Evolutionary conservation across 2,113 vertebrate genomes (phyloP).

Genomic region (Poeciliopsis turrubarensis): DNA sequence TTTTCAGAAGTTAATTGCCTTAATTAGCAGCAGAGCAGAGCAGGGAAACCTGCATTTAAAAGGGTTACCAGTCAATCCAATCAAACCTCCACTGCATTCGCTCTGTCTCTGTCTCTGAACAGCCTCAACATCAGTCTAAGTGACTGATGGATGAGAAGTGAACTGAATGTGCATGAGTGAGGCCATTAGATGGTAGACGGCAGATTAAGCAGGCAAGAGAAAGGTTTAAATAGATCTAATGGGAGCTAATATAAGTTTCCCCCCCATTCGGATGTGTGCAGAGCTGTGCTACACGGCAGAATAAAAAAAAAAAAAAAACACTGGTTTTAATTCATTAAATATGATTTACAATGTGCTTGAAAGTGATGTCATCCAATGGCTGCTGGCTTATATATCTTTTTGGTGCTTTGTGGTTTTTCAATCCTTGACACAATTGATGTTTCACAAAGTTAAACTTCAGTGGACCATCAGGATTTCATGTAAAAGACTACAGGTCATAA

Average conservation of each 20-base stretch:
- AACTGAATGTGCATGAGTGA: constrained; percentile 37
- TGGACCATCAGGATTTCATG: too few species aligned
- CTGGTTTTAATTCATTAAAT: not conserved
- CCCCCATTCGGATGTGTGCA: not conserved
- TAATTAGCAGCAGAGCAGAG: constrained; percentile 45
- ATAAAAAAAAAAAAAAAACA: not conserved
- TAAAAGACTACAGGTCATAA: too few species aligned
- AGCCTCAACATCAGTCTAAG: not conserved
- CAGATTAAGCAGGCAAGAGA: constrained; percentile 37
- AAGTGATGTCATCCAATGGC: not conserved
- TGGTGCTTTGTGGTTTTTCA: not conserved
- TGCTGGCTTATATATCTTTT: not conserved
- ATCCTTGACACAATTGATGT: too few species aligned
- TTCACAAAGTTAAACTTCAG: too few species aligned
- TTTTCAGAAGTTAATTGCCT: constrained; percentile 49
- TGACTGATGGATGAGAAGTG: constrained; percentile 23
- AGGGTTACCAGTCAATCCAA: constrained; percentile 28
- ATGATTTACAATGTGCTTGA: not conserved
- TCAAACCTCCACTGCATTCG: constrained; percentile 39
- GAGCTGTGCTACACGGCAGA: constrained; percentile 12
- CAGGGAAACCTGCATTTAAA: constrained; percentile 4
- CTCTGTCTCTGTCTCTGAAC: constrained; percentile 1
- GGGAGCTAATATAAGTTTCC: constrained; percentile 9
- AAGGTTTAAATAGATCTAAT: constrained; percentile 34
- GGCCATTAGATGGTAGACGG: constrained; percentile 41